Base-by-base conservation (phyloP, 2,888 invertebrate species). In the Meliscaeva auricollis region DNA sequence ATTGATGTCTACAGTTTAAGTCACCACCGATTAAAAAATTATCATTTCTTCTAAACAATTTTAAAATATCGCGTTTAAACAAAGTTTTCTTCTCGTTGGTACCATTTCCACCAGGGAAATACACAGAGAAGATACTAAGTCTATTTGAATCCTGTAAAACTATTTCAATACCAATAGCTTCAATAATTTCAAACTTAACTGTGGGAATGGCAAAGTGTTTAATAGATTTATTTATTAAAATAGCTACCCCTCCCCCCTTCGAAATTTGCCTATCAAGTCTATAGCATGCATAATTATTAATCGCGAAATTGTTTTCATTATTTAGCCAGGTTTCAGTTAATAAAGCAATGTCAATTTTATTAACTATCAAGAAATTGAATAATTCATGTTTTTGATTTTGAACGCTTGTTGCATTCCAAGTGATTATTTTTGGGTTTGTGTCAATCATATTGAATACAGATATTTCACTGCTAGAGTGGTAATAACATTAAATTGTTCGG, bases 21-120 rank as follows among this genome's bases (percentile, higher is more conserved):
- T 46, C 46, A 26, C 62, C 62, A 26, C 62, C 62, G 26, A 66
- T 11, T 35, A 66, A 32, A 50, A 66, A 30, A 15, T 66, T 66
- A 20, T 66, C 32, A 50, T 20, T 48, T 48, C 17, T 48, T 22
- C 66, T 50, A 30, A 50, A 52, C 17, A 68, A 50, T 22, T 68
- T 52, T 50, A 50, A 35, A n/a, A 66, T 17, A 20, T 66, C 66
- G 11, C 35, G 17, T 17, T 68, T 68, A 38, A 52, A 68, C 3
- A 22, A 8, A 46, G 62, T 46, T 44, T 15, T 32, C 26, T 46
- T 46, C 38, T 62, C 46, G 26, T n/a, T 17, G 17, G 8, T 6
- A 41, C 44, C 44, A 62, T 62, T 62, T 62, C 44, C 26, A 13
- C 44, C 62, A 11, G 62, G 62, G n/a, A 62, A 44, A 44, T 44